Base-by-base conservation (phyloP, 2,113 vertebrate genomes). In the Nibea albiflora region DNA sequence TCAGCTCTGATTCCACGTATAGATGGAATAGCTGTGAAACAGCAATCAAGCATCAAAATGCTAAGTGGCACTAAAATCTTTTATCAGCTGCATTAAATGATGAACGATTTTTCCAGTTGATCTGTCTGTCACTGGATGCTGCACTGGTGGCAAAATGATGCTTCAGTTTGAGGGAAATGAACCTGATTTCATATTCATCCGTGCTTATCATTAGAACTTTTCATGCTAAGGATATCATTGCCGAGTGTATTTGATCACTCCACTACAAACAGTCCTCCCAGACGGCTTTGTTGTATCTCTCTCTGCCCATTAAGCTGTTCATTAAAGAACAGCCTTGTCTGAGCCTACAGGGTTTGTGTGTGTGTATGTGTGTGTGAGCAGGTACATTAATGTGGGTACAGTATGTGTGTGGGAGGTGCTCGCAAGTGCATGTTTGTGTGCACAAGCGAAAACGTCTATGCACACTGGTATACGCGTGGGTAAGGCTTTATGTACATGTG, bases 301-400 rank as follows among this genome's bases (percentile, higher is more conserved):
- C 84, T 91, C 84, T 88, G 88, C 89, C 85, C 85, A 91, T 92
- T 92, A 93, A 88, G 85, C 80, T 75, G 77, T 89, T 93, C 85
- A 89, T 93, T 93, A 93, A 89, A 90, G 68, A 88, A 74, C 42
- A 66, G 86, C 88, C 87, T 91, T 87, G 90, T 87, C 73, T 87
- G 52, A 54, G 86, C 87, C 90, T 85, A 86, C 85, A 82, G 80
- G 85, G 88, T 76, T 61, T 83, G 88, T 73, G 50, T 56, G 26
- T 12, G 66, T 2, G 64, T 42, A 15, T 31, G 12, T 57, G 50
- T 56, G 24, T 12, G 66, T 2, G 24, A 22, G 72, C 22, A 44
- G 42, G 68, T 80, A 66, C 7, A 39, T 56, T 9, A 39, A 52
- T 62, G 52, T 67, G 60, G 15, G 42, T 62, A 52, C 49, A 64